Conservation (phyloP, 2,888 invertebrate genomes). For the Yponomeuta plumbellus region DNA sequence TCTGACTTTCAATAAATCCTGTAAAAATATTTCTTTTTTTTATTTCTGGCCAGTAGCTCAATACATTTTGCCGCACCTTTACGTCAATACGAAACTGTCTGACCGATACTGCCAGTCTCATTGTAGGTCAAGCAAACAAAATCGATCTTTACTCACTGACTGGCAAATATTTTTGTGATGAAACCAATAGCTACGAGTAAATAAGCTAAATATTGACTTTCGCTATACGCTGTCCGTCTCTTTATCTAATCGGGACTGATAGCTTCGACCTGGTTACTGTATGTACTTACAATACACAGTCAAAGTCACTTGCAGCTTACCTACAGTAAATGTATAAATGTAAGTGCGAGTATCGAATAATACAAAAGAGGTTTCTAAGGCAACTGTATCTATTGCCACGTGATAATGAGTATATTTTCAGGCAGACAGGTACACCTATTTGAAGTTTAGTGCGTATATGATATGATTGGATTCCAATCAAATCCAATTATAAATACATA, state of each 20-base stretch:
- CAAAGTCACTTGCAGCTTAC: not conserved
- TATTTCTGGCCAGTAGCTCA: too few relatives aligned
- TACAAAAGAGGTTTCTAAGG: too few relatives aligned
- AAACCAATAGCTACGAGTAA: not conserved
- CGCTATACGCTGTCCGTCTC: conserved; percentile 30
- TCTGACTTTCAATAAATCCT: too few relatives aligned
- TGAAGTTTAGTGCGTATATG: too few relatives aligned
- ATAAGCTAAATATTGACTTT: conserved; percentile 51
- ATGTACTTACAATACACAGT: not conserved
- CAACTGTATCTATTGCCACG: too few relatives aligned
- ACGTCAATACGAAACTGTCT: not conserved
- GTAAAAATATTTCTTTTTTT: too few relatives aligned
- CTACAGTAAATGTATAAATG: not conserved
- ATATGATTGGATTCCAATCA: too few relatives aligned
- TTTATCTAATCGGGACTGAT: conserved; percentile 68
- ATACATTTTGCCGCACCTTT: too few relatives aligned
- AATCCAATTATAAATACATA: too few relatives aligned
- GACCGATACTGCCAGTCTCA: not conserved
- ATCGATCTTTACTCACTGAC: not conserved
- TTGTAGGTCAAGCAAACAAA: not conserved
- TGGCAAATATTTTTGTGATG: conserved; percentile 3
- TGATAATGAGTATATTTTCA: too few relatives aligned
- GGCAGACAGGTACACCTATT: too few relatives aligned
- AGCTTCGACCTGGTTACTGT: conserved; percentile 69
- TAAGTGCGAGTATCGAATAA: too few relatives aligned